A percentile compares a stretch with the other conserved stretches of the same genome.
Conservation (phyloP, 2,113 vertebrate species). For the Tauraco erythrolophus region DNA sequence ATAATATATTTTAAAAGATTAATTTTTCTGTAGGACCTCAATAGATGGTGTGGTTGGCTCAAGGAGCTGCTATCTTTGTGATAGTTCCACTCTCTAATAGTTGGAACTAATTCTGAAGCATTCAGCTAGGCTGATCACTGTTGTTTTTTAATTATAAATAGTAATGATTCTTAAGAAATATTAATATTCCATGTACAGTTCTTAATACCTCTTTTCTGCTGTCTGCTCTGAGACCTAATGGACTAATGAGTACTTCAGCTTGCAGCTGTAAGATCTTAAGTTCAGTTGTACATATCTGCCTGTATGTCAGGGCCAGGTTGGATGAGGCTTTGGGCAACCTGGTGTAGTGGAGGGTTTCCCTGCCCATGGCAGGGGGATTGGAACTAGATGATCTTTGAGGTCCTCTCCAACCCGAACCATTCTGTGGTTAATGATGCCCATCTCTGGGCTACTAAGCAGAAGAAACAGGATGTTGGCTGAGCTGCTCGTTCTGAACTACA, state of each 20-base stretch:
- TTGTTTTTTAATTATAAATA: neutral
- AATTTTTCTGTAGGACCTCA: neutral
- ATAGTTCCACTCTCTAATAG: neutral
- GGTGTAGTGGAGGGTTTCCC: too few relatives aligned
- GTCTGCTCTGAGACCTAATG: neutral
- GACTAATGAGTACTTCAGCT: neutral
- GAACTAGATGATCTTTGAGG: too few relatives aligned
- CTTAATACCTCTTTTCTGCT: neutral
- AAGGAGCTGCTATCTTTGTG: rapidly evolving
- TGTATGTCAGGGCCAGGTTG: neutral
- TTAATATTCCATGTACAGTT: neutral
- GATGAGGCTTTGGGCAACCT: too few relatives aligned
- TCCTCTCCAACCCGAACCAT: too few relatives aligned
- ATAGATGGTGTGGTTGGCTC: neutral
- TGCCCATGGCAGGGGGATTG: too few relatives aligned
- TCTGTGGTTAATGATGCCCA: neutral
- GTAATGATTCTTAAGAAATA: neutral
- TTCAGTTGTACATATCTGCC: neutral
- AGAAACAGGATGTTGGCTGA: neutral
- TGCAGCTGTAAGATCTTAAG: neutral
- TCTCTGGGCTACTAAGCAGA: neutral
- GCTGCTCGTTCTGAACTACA: neutral
- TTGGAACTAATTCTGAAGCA: neutral
- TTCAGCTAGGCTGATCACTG: neutral
- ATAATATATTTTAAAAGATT: rapidly evolving